Percentiles rank a stretch among this genome's conserved stretches.
Evolutionary conservation across 1,140 invertebrate species (phyloP).

Genomic region (Zaprionus africanus): DNA sequence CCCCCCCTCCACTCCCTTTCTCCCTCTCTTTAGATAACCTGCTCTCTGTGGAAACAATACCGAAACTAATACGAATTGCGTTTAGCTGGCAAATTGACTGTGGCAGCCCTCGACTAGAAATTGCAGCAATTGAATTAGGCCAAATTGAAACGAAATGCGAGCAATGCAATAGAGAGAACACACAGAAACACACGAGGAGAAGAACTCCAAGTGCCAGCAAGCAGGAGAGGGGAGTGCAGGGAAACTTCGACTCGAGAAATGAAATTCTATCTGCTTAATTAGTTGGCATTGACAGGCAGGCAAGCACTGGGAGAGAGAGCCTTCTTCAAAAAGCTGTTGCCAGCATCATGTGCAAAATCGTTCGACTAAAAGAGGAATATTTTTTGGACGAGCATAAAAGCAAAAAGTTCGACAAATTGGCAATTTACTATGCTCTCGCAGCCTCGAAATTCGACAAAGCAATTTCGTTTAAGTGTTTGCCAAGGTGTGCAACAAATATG

Average conservation of each 20-base stretch:
- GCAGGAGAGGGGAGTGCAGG: neutral
- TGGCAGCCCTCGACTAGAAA: conserved; percentile 1
- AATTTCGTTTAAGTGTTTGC: conserved; percentile 46
- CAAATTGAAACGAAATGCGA: conserved; percentile 47
- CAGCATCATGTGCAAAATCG: conserved; percentile 59
- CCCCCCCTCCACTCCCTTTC: neutral
- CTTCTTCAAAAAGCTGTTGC: conserved; percentile 4
- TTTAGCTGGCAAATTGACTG: conserved; percentile 16
- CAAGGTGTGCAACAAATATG: conserved; percentile 75
- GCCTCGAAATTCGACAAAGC: conserved; percentile 49
- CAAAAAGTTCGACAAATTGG: conserved; percentile 58
- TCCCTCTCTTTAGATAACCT: neutral
- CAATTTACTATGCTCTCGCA: conserved; percentile 58
- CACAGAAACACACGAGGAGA: neutral
- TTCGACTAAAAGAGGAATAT: conserved; percentile 51
- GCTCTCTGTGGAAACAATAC: neutral
- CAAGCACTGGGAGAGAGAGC: conserved; percentile 14
- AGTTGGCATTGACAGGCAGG: conserved; percentile 24
- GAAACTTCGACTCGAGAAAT: neutral
- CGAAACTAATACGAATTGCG: conserved; percentile 10
- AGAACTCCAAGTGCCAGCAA: neutral
- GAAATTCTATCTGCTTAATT: conserved; percentile 41
- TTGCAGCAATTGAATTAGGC: conserved; percentile 43
- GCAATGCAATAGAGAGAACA: neutral
- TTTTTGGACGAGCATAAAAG: conserved; percentile 48